These are phyloP conservation scores for Brachyopa scutellaris DNA, from an alignment of 2,888 invertebrate species.

Conservation along the genomic window DNA sequence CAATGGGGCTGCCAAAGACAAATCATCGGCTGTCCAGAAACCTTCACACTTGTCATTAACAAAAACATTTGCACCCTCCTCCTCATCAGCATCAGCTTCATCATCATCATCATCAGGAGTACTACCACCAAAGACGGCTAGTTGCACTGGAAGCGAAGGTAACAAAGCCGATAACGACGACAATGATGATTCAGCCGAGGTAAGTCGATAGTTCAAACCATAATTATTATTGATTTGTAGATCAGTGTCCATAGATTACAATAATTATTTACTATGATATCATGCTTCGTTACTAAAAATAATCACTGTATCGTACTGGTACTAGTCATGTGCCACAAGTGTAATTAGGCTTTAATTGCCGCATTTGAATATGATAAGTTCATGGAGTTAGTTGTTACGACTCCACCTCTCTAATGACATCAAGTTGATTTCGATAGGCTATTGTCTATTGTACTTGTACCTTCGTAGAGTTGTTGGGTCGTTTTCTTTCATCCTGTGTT, in stretches of 20 bases:
- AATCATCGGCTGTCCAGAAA: not conserved
- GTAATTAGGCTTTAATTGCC: not conserved
- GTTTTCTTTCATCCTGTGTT: no score
- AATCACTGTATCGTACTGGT: no score
- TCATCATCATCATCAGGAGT: not conserved
- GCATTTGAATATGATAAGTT: not conserved
- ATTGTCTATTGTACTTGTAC: no score
- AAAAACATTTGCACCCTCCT: slow-evolving; percentile 2
- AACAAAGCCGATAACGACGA: slow-evolving; percentile 31
- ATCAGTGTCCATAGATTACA: slow-evolving; percentile 1
- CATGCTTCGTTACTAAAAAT: not conserved
- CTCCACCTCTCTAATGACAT: no score
- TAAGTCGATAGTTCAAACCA: slow-evolving; percentile 18
- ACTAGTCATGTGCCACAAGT: no score
- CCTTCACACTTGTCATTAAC: slow-evolving; percentile 14
- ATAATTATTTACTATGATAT: not conserved
- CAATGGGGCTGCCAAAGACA: slow-evolving; percentile 12
- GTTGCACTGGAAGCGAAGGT: slow-evolving; percentile 18
- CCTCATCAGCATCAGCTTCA: not conserved
- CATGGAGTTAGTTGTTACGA: no score
- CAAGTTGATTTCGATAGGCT: no score
- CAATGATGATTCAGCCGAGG: slow-evolving; percentile 59
- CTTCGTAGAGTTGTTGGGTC: no score
- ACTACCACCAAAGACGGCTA: no score
- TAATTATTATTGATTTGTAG: not conserved